These are phyloP conservation scores for Bergia puertoricense DNA, from an alignment of 92 coral and sea anemone species.

Conservation along the genomic window DNA sequence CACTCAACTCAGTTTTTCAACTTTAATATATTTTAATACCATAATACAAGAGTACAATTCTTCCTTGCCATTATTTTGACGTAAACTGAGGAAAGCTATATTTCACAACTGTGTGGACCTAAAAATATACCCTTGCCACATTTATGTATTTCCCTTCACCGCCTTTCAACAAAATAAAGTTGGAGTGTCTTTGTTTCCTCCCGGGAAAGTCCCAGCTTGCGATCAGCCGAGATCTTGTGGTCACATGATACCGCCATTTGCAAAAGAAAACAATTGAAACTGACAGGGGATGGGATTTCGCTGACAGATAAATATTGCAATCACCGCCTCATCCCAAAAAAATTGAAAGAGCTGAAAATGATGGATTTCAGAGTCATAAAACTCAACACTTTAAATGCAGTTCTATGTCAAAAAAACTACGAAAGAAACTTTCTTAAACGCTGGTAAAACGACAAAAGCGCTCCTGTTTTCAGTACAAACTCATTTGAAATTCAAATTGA, in stretches of 20 bases:
- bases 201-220: conserved; percentile 8
- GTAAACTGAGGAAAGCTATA: not conserved
- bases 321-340: not conserved
- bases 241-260: conserved; percentile 4
- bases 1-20: not conserved
- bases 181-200: not conserved
- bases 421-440: not conserved
- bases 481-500: conserved; percentile 29
- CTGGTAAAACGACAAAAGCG: not conserved
- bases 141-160: not conserved
- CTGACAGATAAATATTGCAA: not conserved
- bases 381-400: not conserved
- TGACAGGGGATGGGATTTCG: not conserved
- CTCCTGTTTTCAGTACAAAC: not conserved
- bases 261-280: not conserved
- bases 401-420: not conserved
- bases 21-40: not conserved
- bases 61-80: not conserved
- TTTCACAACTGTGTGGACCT: not conserved
- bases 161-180: not conserved
- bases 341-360: not conserved
- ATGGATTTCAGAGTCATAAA: not conserved
- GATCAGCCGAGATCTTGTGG: not conserved
- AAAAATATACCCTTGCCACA: no score
- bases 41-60: no score